Evolutionary conservation across 1,140 invertebrate genomes (phyloP), one percentile per base, ranked within the genome.

Genomic region (Megalopta genalis): DNA sequence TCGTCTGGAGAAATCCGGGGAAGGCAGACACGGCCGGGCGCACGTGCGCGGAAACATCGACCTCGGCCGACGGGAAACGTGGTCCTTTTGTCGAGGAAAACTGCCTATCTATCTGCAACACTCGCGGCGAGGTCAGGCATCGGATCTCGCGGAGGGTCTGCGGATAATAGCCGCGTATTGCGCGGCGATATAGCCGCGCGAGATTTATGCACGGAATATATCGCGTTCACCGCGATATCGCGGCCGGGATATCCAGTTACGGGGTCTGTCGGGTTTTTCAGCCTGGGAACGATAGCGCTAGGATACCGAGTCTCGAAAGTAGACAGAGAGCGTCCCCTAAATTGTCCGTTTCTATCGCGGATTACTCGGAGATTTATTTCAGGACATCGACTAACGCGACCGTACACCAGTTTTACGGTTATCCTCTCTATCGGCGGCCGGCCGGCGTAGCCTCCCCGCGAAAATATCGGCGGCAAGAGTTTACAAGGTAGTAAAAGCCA

Each of bases 401-500:
- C 25, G 62, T 66, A 46, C 57, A 66, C 46, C 39, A 69, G 59
- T 83, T 79, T 79, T 62, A 60, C 39, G 39, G 42, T 78, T 65
- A 65, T 69, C 59, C 65, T 27, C 39, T 27, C 54, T 18, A 81
- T 77, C 65, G 65, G 59, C 62, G 37, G 65, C 69, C 23, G 37
- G 62, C 49, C 18, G 25, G 32, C 9, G 27, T n/a, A 5, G 23
- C 52, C 63, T 81, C 59, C 64, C 42, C 65, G 65, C 64, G 52
- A 39, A 83, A 84, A 83, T 60, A 69, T 63, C 49, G 72, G 37
- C 59, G 59, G n/a, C 21, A 32, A 18, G 32, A 52, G 59, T 82
- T 82, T 82, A 73, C 69, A 62, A 49, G n/a, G 77, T 46, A 70
- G 60, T 82, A 84, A 84, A 84, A 76, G 23, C 49, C 57, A 49